Base-by-base conservation (phyloP, 2,797 vertebrate genomes). In the Gastrophryne carolinensis region DNA sequence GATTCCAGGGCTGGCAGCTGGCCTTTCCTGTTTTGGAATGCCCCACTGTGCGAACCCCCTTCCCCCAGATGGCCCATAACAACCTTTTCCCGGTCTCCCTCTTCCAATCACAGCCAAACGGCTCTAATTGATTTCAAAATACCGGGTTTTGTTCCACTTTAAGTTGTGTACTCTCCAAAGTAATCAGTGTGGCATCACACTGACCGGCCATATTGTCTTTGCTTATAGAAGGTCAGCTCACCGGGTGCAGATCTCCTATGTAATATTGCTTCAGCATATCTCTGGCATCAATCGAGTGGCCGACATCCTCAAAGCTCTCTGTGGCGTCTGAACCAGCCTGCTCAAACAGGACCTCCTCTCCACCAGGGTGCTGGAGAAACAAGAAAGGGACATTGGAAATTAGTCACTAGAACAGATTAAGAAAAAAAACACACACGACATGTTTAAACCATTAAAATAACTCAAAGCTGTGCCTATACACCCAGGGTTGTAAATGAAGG, bases 301-400 rank as follows among this genome's bases (percentile, higher is more conserved):
- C 97, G 1, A 99, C 96, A 53, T 98, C 96, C 80, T 98, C 97
- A 27, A 98, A 99, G 82, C 94, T 95, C 86, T 98, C 97, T 0
- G 95, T 96, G 54, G 94, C 95, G 56, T 98, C 95, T 3, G 81
- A 65, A 12, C 97, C 97, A 0, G 91, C 97, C 84, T 98, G 95
- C 74, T 98, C 96, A 11, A 98, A 83, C 82, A 98, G 81, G 81
- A 98, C 96, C 80, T 98, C 96, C 82, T 97, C 96, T 63, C 97
- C 97, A 4, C 96, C 97, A 0, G 97, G 97, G 84, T 99, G 97
- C 97, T 99, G 82, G 10, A 85, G 84, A 26, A 24, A 50, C 4
- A 65, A 53, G 0, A 0, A 15, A 34, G 23, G 64, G n/a, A n/a
- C n/a, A n/a, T n/a, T n/a, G n/a, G n/a, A n/a, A n/a, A n/a, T n/a